A percentile compares a stretch with the other conserved stretches of the same genome.
Conservation (phyloP, 2,888 invertebrate genomes). For the Eupithecia abbreviata region DNA sequence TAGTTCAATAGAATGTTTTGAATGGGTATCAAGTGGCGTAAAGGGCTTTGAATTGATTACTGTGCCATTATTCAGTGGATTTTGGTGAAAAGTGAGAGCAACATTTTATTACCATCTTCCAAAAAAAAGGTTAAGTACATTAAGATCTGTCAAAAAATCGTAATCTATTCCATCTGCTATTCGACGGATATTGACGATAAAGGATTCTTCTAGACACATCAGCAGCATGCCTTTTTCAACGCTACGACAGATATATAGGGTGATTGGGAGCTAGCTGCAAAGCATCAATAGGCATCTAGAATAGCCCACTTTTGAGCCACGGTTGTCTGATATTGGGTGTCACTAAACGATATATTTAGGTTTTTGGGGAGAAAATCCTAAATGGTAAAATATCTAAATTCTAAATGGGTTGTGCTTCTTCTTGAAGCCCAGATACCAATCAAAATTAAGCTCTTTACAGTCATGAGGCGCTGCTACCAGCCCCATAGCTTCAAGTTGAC, state of each 20-base stretch:
- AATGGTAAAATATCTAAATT: too few relatives aligned
- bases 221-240: neutral
- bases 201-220: neutral
- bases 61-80: neutral
- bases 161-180: neutral
- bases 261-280: too few relatives aligned
- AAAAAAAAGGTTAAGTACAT: neutral
- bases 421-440: too few relatives aligned
- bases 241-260: neutral
- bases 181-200: neutral
- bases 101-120: neutral
- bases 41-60: neutral
- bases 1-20: slow-evolving; percentile 8
- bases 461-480: neutral
- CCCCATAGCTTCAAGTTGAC: neutral
- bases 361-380: too few relatives aligned
- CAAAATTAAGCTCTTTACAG: neutral
- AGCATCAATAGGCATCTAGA: too few relatives aligned
- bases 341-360: too few relatives aligned
- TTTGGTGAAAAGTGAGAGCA: neutral
- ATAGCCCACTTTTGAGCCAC: too few relatives aligned
- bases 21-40: neutral
- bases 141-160: neutral
- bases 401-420: too few relatives aligned
- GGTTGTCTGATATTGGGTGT: too few relatives aligned